A percentile compares a stretch with the other conserved stretches of the same genome.
These are phyloP conservation scores for Gymnobelideus leadbeateri DNA, from an alignment of 2,113 vertebrate species.

Conservation along the genomic window DNA sequence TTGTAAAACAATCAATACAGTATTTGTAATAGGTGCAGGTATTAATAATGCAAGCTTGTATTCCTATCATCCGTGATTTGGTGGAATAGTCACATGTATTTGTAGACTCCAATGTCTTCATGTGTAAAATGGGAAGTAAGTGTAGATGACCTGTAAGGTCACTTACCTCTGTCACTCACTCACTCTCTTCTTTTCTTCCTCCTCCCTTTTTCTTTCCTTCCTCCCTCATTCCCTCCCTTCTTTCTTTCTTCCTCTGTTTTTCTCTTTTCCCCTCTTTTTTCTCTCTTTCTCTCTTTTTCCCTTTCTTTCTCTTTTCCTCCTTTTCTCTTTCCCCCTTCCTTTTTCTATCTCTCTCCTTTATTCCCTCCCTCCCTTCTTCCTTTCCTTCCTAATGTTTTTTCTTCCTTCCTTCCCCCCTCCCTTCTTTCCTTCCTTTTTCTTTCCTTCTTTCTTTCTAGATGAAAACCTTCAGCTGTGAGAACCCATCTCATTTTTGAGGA, in stretches of 20 bases:
- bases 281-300: fast-evolving
- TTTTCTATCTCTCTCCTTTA: neutral
- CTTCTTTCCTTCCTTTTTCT: too few relatives aligned
- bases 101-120: neutral
- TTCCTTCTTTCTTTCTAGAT: too few relatives aligned
- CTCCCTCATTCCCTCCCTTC: too few relatives aligned
- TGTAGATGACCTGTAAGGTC: neutral
- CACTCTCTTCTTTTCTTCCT: neutral
- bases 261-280: too few relatives aligned
- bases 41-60: neutral
- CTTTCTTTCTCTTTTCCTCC: too few relatives aligned
- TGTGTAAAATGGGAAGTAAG: neutral
- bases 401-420: too few relatives aligned
- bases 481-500: neutral
- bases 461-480: neutral
- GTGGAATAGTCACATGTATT: neutral
- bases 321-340: neutral
- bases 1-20: neutral
- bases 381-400: neutral
- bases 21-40: neutral
- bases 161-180: neutral
- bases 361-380: too few relatives aligned
- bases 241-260: neutral
- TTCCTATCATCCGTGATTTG: neutral
- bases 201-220: too few relatives aligned